A percentile compares a stretch with the other conserved stretches of the same genome.
Conservation (phyloP, 1,140 invertebrate genomes). For the Listronotus bonariensis region DNA sequence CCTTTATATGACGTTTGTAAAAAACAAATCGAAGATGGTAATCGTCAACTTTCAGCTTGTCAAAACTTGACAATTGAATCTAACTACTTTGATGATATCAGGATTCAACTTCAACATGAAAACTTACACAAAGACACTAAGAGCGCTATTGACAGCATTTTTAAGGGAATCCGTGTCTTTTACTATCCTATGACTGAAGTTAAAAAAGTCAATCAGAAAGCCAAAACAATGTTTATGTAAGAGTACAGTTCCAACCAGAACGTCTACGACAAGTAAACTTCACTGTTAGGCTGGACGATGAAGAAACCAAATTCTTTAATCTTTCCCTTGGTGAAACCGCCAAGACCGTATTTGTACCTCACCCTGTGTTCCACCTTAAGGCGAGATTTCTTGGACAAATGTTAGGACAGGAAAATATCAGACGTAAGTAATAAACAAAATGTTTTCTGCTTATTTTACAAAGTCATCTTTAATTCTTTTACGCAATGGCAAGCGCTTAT, state of each 20-base stretch:
- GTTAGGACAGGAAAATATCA: conserved; percentile 36
- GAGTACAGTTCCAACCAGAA: conserved; percentile 57
- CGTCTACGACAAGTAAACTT: conserved; percentile 56
- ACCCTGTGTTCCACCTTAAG: conserved; percentile 53
- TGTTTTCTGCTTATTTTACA: too few species aligned
- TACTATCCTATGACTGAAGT: conserved; percentile 9
- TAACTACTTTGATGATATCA: conserved; percentile 58
- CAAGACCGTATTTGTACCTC: conserved; percentile 52
- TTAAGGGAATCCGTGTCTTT: conserved; percentile 9
- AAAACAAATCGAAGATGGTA: conserved; percentile 59
- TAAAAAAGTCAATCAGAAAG: not conserved
- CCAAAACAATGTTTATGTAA: conserved; percentile 17
- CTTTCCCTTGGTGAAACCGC: conserved; percentile 47
- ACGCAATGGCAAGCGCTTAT: too few species aligned
- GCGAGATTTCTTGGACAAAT: conserved; percentile 55
- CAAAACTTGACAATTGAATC: conserved; percentile 58
- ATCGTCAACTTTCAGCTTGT: conserved; percentile 61
- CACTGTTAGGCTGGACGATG: conserved; percentile 54
- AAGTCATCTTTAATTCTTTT: too few species aligned
- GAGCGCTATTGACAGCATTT: conserved; percentile 8
- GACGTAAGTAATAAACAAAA: conserved; percentile 40
- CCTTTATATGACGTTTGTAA: conserved; percentile 56
- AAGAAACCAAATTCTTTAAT: conserved; percentile 54
- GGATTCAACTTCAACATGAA: conserved; percentile 57
- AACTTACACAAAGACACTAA: conserved; percentile 40